These are phyloP conservation scores for Panulirus ornatus DNA, from an alignment of 1,140 invertebrate genomes.

Conservation along the genomic window DNA sequence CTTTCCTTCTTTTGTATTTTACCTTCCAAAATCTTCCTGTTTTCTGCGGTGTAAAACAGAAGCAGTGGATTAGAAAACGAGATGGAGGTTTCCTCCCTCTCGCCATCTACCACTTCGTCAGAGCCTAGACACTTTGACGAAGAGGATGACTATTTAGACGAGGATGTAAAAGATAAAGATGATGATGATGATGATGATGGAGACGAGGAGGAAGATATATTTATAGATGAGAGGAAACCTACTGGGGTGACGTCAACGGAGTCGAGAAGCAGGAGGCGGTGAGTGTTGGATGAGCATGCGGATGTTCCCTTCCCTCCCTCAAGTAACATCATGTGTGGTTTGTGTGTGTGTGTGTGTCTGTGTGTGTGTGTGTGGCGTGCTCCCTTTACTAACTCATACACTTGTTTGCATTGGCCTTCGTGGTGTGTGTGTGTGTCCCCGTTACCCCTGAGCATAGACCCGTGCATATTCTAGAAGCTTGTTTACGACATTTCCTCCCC, in stretches of 20 bases:
- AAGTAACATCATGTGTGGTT: not conserved
- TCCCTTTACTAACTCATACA: not conserved
- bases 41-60: not conserved
- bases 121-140: constrained; percentile 44
- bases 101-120: constrained; percentile 49
- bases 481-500: no score
- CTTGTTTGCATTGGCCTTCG: not conserved
- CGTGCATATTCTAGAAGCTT: no score
- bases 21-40: constrained; percentile 4
- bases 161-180: constrained; percentile 17
- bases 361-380: not conserved
- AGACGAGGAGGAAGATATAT: constrained; percentile 48
- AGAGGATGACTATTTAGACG: constrained; percentile 48
- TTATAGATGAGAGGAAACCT: constrained; percentile 37
- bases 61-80: constrained; percentile 34
- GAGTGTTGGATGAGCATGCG: constrained; percentile 43
- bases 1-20: not conserved
- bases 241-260: not conserved
- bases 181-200: constrained; percentile 23
- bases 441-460: no score
- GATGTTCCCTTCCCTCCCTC: not conserved
- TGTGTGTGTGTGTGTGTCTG: not conserved
- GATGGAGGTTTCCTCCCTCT: constrained; percentile 50
- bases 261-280: constrained; percentile 34
- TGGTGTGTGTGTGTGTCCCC: not conserved